Conservation (phyloP, 2,113 vertebrate genomes). For the Falco punctatus region DNA sequence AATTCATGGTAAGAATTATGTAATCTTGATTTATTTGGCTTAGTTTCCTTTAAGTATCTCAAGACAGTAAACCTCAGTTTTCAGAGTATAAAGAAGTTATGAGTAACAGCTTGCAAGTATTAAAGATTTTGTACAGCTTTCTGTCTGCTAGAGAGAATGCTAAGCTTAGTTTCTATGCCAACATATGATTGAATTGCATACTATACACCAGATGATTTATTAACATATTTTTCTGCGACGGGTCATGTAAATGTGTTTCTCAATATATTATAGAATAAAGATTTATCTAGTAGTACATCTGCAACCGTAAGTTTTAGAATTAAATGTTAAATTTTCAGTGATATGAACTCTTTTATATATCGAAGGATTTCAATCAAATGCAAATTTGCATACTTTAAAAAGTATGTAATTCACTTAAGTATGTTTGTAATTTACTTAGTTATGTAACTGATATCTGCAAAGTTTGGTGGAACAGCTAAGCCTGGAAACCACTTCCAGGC, state of each 20-base stretch:
- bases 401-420: background rate
- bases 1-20: background rate
- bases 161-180: background rate
- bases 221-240: background rate
- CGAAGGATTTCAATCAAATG: background rate
- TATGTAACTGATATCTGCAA: background rate
- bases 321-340: background rate
- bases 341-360: background rate
- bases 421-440: background rate
- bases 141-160: background rate
- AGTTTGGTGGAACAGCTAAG: background rate
- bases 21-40: conserved; percentile 15
- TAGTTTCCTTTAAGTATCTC: background rate
- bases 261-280: background rate
- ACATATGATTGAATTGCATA: background rate
- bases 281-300: background rate
- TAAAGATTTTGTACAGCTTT: background rate
- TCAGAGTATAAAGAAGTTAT: background rate
- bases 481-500: background rate
- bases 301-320: background rate
- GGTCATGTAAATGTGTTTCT: background rate
- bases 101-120: background rate
- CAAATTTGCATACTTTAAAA: background rate
- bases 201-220: background rate
- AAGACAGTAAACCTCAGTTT: background rate